phyloP scores from a whole-genome alignment of 2,797 vertebrate species.

The Hephaestus fuliginosus region DNA sequence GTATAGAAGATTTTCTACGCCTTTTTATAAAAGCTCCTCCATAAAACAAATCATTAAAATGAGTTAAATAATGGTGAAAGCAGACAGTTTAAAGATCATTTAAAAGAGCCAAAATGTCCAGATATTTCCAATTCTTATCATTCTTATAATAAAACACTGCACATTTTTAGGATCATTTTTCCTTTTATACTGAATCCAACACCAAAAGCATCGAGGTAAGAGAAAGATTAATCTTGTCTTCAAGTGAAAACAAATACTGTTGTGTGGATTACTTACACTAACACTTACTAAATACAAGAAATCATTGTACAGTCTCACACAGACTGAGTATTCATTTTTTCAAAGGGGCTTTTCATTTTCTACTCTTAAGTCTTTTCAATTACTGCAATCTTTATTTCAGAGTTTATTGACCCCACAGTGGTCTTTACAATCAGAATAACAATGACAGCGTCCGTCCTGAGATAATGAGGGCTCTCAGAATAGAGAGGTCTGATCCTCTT shows the following conservation, averaged over 20 bases:
- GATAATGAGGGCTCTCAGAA: not conserved
- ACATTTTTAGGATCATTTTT: not conserved
- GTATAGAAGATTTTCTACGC: not conserved
- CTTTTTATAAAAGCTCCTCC: too few relatives aligned
- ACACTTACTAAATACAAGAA: too few relatives aligned
- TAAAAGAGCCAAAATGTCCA: not conserved
- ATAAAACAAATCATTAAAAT: too few relatives aligned
- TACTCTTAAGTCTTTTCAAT: too few relatives aligned
- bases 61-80: too few relatives aligned
- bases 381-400: too few relatives aligned
- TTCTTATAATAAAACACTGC: not conserved
- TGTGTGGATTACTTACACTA: not conserved
- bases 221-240: not conserved
- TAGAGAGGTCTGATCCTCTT: not conserved
- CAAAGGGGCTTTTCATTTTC: too few relatives aligned
- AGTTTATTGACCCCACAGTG: not conserved
- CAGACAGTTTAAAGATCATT: not conserved
- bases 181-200: not conserved
- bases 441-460: not conserved
- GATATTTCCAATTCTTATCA: not conserved
- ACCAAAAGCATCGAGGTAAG: not conserved
- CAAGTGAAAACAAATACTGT: not conserved
- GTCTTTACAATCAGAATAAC: not conserved
- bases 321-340: too few relatives aligned
- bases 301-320: too few relatives aligned